phyloP scores from a whole-genome alignment of 2,888 invertebrate species.

The Pterobdella sp. region DNA sequence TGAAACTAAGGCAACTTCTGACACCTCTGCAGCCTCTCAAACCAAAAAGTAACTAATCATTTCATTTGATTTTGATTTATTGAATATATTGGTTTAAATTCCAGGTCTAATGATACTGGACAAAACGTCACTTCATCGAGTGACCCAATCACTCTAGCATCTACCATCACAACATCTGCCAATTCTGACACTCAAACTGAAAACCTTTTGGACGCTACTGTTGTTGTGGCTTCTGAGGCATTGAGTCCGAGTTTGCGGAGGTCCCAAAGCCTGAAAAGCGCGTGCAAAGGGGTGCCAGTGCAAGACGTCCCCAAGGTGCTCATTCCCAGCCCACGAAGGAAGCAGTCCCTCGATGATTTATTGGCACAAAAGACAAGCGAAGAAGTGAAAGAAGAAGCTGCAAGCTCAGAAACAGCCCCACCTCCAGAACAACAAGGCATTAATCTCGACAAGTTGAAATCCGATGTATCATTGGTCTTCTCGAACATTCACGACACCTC shows the following conservation, averaged over 20 bases:
- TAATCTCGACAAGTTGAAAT: slow-evolving; percentile 14
- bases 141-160: neutral
- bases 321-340: slow-evolving; percentile 15
- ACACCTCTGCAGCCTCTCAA: neutral
- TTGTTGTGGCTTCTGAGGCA: neutral
- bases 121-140: too few relatives aligned
- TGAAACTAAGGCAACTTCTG: neutral
- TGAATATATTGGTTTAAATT: too few relatives aligned
- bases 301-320: neutral
- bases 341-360: slow-evolving; percentile 29
- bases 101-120: too few relatives aligned
- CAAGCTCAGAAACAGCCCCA: neutral
- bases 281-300: neutral
- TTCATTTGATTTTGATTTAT: too few relatives aligned
- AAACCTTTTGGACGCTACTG: neutral
- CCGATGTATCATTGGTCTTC: slow-evolving; percentile 6
- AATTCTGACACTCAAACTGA: neutral
- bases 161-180: neutral
- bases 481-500: slow-evolving; percentile 9
- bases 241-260: slow-evolving; percentile 19
- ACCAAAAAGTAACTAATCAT: too few relatives aligned
- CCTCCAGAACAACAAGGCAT: neutral
- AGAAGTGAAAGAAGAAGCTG: neutral
- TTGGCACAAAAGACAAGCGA: slow-evolving; percentile 12
- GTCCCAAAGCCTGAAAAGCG: slow-evolving; percentile 28